Evolutionary conservation across 2,797 vertebrate species (phyloP).

Genomic region (Mastacembelus armatus): DNA sequence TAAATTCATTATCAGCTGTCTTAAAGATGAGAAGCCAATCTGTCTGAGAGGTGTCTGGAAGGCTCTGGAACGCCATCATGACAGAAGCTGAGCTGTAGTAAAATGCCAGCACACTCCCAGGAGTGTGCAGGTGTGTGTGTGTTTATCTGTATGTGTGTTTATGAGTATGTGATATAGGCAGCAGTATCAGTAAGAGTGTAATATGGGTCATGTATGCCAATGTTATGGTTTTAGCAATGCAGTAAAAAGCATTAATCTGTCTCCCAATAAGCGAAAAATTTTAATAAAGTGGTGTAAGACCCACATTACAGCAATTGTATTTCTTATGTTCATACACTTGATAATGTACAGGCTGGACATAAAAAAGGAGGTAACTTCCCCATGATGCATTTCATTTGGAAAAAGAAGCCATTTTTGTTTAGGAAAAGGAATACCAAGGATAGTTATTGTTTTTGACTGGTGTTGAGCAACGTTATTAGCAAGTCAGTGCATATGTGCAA

Average conservation of each 20-base stretch:
- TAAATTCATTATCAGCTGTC: conserved; percentile 82
- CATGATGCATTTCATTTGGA: background rate
- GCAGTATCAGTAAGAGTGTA: conserved; percentile 29
- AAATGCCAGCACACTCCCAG: conserved; percentile 70
- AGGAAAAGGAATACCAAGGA: too few relatives aligned
- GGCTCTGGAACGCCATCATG: conserved; percentile 57
- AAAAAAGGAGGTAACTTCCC: background rate
- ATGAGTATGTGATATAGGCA: conserved; percentile 17
- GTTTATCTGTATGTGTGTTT: conserved; percentile 6
- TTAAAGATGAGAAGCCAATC: conserved; percentile 81
- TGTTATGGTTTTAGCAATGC: conserved; percentile 53
- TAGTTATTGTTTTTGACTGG: too few relatives aligned
- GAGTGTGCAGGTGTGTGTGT: conserved; percentile 31
- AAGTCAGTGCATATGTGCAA: too few relatives aligned
- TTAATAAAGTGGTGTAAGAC: conserved; percentile 40
- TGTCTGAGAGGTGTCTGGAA: conserved; percentile 81
- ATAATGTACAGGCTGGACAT: conserved; percentile 11
- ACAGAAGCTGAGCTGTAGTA: conserved; percentile 72
- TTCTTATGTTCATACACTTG: conserved; percentile 5
- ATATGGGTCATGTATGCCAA: conserved; percentile 62
- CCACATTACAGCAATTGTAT: conserved; percentile 40
- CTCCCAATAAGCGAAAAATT: conserved; percentile 50
- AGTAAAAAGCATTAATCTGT: conserved; percentile 40
- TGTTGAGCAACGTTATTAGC: too few relatives aligned
- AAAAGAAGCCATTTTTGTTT: too few relatives aligned